Base-by-base conservation (phyloP, 92 coral and sea anemone genomes). In the Phenganax stokvisi region DNA sequence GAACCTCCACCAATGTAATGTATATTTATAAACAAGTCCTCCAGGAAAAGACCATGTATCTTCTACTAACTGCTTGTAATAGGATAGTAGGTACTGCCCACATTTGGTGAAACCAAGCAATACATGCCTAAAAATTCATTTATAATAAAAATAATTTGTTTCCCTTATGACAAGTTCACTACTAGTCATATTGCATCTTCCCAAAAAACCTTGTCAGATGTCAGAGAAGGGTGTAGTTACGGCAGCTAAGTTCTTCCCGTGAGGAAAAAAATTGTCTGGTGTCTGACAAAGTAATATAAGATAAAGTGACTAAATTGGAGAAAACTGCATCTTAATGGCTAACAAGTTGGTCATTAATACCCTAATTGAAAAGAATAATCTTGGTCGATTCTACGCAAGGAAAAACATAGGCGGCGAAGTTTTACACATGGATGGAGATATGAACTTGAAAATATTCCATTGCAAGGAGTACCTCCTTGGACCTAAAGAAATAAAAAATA, bases 1-100 rank as follows among this genome's bases (percentile, higher is more conserved):
- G 75, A 94, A 94, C 80, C 85, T 83, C 98, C 98, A 94, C 97
- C 98, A 94, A 71, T 94, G 98, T 28, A 94, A 85, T 13, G 90
- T 89, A 75, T 90, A 94, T 10, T 59, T 78, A 83, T 85, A 92
- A 37, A 77, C 71, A 3, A 92, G 93, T 37, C 88, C 37, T 7
- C 93, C 96, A 75, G 81, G 71, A 12, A 59, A 87, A 5, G 47
- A 37, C 47, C 47, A 37, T 76, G 59, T 68, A 44, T 91, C 88
- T 2, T 84, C 76, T 55, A 85, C 80, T 64, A 92, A 83, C 12
- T 81, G 83, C 58, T 88, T 85, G 59, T 86, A 85, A 71, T 94
- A 94, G 7, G 98, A 94, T 54, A 94, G 63, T 58, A 94, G 77
- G 84, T 92, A 89, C 54, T 85, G 78, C 12, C 98, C 98, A 90